Evolutionary conservation across 2,888 invertebrate species (phyloP), one percentile per base, ranked within the genome.

Genomic region (Drosophila parthenogenetica): DNA sequence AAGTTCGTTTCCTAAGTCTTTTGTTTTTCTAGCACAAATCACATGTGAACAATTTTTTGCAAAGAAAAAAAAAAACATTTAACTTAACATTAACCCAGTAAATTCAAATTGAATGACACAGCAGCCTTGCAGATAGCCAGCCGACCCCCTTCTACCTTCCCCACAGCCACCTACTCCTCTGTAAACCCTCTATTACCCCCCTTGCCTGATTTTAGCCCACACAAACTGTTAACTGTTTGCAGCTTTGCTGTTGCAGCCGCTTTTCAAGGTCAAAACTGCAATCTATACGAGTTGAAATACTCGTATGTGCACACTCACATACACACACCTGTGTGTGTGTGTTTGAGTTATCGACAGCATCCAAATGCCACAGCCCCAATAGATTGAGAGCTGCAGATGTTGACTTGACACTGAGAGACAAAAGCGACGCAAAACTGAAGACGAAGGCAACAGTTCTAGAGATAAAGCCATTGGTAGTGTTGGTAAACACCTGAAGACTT

Each of bases 211-310:
- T 53, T 35, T 61, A 45, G 78, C 74, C 78, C 61, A 69, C 79
- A 69, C 37, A 57, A 64, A 72, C 48, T 60, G 50, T 54, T 66
- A 69, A 77, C 68, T 65, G 76, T 75, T 70, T 61, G 72, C 46
- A 51, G 61, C 39, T 22, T 19, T 45, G 67, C 64, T 65, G 67
- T 51, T 68, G 81, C 35, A 35, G 35, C 37, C 61, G 68, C 71
- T 62, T 78, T 76, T 80, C 80, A 80, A 80, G 80, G 80, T 80
- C 82, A 79, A 73, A 81, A 80, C 37, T 80, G 80, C 79, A 77
- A 60, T 46, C 54, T 42, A 50, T 60, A 50, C 63, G 49, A 73
- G 58, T 63, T 68, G 60, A 69, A 75, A 75, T 68, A 63, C 78
- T 68, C 55, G 74, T 60, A 77, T 73, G 55, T 54, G 43, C 39